These are phyloP conservation scores for Sander vitreus DNA, from an alignment of 2,113 vertebrate genomes.

Conservation along the genomic window DNA sequence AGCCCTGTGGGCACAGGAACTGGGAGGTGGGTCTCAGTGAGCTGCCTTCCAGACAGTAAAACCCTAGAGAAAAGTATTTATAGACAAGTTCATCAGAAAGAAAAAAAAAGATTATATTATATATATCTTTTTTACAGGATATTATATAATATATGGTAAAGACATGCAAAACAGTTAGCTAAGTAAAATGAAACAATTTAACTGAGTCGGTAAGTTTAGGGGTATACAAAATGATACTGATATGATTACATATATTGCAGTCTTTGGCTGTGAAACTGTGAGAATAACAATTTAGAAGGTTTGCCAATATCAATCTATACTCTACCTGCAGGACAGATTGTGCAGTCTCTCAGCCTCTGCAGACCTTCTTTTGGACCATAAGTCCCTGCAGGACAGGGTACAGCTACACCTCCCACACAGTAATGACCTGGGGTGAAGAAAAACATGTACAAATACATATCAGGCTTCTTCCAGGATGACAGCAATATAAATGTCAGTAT, in stretches of 20 bases:
- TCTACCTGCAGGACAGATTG: slow-evolving; percentile 85
- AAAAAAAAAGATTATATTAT: no score
- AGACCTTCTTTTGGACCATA: slow-evolving; percentile 81
- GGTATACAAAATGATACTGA: neutral
- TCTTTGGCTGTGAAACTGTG: neutral
- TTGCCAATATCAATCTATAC: slow-evolving; percentile 2
- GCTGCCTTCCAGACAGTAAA: slow-evolving; percentile 88
- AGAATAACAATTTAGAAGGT: neutral
- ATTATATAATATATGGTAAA: neutral
- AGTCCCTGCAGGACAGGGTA: slow-evolving; percentile 85
- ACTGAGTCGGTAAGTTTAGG: neutral
- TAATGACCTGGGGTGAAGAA: slow-evolving; percentile 82
- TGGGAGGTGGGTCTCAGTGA: slow-evolving; percentile 80
- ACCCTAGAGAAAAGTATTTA: slow-evolving; percentile 79
- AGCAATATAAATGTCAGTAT: neutral
- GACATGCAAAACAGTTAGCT: neutral
- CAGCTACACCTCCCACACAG: slow-evolving; percentile 75
- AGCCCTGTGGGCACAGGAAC: slow-evolving; percentile 85
- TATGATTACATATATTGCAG: neutral
- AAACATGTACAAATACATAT: slow-evolving; percentile 6
- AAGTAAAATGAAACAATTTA: neutral
- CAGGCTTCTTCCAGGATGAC: slow-evolving; percentile 3
- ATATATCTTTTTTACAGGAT: slow-evolving; percentile 2
- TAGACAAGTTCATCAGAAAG: slow-evolving; percentile 9
- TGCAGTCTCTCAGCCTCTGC: slow-evolving; percentile 76